Evolutionary conservation across 2,797 vertebrate species (phyloP).

Genomic region (Alosa sapidissima): DNA sequence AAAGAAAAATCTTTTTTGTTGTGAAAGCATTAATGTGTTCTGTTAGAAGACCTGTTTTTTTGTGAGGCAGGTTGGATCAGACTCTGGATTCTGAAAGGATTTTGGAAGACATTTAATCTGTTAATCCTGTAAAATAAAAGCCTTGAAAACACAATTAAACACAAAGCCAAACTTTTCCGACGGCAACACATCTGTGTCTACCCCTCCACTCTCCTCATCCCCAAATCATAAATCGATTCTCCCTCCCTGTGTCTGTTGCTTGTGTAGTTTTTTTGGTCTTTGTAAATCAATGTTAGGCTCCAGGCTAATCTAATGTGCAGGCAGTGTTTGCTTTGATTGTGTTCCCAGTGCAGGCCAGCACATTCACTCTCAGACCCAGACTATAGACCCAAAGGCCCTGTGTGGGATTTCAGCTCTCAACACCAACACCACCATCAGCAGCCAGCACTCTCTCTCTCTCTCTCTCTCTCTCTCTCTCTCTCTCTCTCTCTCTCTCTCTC

Average conservation of each 20-base stretch:
- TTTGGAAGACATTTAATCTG: constrained; percentile 39
- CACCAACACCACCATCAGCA: background rate
- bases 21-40: background rate
- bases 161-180: background rate
- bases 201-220: background rate
- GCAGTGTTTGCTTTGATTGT: constrained; percentile 71
- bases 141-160: constrained; percentile 23
- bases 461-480: background rate
- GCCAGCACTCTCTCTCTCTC: background rate
- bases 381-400: background rate
- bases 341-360: constrained; percentile 65
- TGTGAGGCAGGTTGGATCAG: background rate
- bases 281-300: constrained; percentile 74
- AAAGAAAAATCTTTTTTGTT: background rate
- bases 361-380: background rate
- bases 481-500: background rate
- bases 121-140: constrained; percentile 22
- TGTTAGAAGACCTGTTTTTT: background rate
- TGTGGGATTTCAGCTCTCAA: background rate
- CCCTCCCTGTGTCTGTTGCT: background rate
- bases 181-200: background rate
- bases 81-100: background rate
- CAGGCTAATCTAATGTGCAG: constrained; percentile 71
- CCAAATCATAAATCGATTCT: constrained; percentile 16
- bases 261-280: constrained; percentile 17